phyloP scores from a whole-genome alignment of 2,113 vertebrate species.

The Ameiurus melas region DNA sequence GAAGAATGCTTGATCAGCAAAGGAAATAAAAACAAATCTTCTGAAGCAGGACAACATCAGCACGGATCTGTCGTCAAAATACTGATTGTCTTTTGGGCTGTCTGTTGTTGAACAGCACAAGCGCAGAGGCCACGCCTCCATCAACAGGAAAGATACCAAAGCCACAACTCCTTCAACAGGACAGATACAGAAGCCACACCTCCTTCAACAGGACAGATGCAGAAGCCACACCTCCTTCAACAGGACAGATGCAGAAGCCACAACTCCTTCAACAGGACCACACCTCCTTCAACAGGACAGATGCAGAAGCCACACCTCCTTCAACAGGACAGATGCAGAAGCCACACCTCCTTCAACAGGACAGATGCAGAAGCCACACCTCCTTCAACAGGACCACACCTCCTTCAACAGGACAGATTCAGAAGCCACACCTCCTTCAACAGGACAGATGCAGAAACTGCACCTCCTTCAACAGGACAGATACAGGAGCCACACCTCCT shows the following conservation, averaged over 20 bases:
- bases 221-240: background rate
- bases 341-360: background rate
- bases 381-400: too few relatives aligned
- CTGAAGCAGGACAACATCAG: conserved; percentile 31
- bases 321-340: background rate
- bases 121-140: background rate
- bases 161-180: background rate
- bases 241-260: background rate
- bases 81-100: conserved; percentile 6
- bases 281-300: background rate
- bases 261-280: too few relatives aligned
- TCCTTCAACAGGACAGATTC: background rate
- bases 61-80: conserved; percentile 32
- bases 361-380: background rate
- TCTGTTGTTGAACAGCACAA: background rate
- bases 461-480: background rate
- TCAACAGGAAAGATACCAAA: background rate
- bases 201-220: background rate
- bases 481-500: background rate
- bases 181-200: background rate
- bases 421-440: background rate
- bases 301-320: background rate
- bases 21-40: conserved; percentile 35
- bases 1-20: conserved; percentile 5
- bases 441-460: background rate